Evolutionary conservation across 2,888 invertebrate species (phyloP).

Genomic region (Altica lythri): DNA sequence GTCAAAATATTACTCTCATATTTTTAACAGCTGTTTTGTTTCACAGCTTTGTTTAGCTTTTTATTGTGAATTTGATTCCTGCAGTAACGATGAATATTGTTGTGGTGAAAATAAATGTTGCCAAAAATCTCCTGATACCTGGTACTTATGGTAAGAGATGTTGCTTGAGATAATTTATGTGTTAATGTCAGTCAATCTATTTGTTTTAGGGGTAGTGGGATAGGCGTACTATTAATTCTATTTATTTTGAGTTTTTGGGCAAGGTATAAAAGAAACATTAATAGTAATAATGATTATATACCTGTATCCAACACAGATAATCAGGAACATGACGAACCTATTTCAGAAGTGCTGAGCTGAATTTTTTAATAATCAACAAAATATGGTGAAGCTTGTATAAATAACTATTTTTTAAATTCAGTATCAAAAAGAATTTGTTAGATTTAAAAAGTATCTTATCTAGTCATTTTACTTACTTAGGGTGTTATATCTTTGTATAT

Average conservation of each 20-base stretch:
- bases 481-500: not conserved
- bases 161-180: not conserved
- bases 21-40: too few species aligned
- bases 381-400: too few species aligned
- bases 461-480: too few species aligned
- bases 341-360: not conserved
- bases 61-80: conserved; percentile 52
- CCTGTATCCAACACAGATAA: not conserved
- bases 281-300: not conserved
- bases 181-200: not conserved
- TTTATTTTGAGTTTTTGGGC: conserved; percentile 1
- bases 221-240: not conserved
- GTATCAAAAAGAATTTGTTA: too few species aligned
- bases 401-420: too few species aligned
- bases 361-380: too few species aligned
- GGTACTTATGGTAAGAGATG: conserved; percentile 51
- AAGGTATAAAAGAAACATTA: not conserved
- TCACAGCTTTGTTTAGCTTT: too few species aligned
- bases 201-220: conserved; percentile 2
- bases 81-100: conserved; percentile 50
- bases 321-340: not conserved
- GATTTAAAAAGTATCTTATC: too few species aligned
- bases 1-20: too few species aligned
- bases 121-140: conserved; percentile 46
- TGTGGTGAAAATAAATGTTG: conserved; percentile 54